These are phyloP conservation scores for Chionodraco myersi DNA, from an alignment of 2,113 vertebrate genomes.

Conservation along the genomic window DNA sequence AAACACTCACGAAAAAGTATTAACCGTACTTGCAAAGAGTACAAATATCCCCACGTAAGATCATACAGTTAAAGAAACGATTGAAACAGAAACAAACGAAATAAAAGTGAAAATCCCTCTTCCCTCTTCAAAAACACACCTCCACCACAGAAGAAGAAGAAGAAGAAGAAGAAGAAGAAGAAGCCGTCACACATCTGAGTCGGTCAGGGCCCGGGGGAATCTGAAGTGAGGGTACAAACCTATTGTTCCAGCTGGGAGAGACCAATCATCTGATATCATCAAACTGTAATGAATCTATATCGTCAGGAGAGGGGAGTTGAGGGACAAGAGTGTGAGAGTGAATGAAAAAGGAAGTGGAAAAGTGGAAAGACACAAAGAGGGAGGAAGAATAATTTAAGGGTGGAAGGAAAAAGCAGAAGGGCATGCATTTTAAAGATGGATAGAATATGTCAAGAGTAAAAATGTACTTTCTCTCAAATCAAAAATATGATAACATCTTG, in stretches of 20 bases:
- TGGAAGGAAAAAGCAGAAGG: not conserved
- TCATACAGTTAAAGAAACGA: no score
- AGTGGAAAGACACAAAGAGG: slow-evolving; percentile 1
- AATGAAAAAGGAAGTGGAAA: slow-evolving; percentile 15
- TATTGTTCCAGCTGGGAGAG: slow-evolving; percentile 72
- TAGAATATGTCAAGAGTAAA: not conserved
- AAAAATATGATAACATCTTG: not conserved
- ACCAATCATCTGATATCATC: slow-evolving; percentile 81
- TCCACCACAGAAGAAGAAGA: no score
- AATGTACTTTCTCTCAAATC: not conserved
- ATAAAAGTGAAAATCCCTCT: no score
- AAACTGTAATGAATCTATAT: slow-evolving; percentile 77
- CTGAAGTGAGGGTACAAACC: slow-evolving; percentile 36
- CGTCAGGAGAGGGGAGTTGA: slow-evolving; percentile 41
- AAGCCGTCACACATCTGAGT: not conserved
- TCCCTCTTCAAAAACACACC: no score
- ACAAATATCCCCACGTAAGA: no score
- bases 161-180: not conserved
- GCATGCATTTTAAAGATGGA: not conserved
- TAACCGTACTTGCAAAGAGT: no score
- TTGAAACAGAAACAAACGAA: no score
- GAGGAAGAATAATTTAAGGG: not conserved
- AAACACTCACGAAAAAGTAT: no score
- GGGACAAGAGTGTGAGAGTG: slow-evolving; percentile 31
- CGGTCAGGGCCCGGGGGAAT: slow-evolving; percentile 20